Evolutionary conservation across 2,797 vertebrate species (phyloP), one percentile per base, ranked within the genome.

Genomic region (Pipistrellus pygmaeus): DNA sequence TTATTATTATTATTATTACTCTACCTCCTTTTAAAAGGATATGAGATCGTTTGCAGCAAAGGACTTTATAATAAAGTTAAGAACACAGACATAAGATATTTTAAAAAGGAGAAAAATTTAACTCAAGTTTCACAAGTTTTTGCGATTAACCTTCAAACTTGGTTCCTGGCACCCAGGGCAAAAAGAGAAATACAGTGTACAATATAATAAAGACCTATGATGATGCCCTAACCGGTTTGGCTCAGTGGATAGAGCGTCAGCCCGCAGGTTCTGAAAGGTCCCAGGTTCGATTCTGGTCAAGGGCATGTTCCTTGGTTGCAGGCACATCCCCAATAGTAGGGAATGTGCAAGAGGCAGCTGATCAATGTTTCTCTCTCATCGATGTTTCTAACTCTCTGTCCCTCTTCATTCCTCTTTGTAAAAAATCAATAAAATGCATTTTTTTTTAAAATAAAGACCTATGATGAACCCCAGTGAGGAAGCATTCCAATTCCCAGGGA

Each of bases 11-110:
- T 41, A 41, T 41, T 41, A 7, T 53, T 30, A 62, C 6, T 46
- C 13, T 5, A 84, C 38, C 23, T 91, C 53, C 13, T 30, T 62
- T 30, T 62, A 30, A 62, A 85, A 80, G 15, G 17, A 77, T 57
- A 77, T 86, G 73, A 91, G 20, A 85, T 57, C 55, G 41, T 55
- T 78, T 93, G 57, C 8, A 64, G 78, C 17, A 75, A 91, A 95
- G 78, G 32, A 55, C 35, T 69, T 44, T 30, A 60, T 85, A 78
- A 85, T 73, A 76, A 38, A 10, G 23, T 77, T 89, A 64, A 96
- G n/a, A 88, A 88, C 69, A 85, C 32, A 85, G 25, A 73, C 9
- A 86, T 64, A 62, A 82, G 91, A 69, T 91, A 90, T 72, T 35
- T 72, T 66, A 12, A 64, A 83, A 84, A 46, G 7, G 4, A 13